A percentile compares a stretch with the other conserved stretches of the same genome.
These are phyloP conservation scores for Mormyrus hasselquistii DNA, from an alignment of 2,797 vertebrate genomes.

Conservation along the genomic window DNA sequence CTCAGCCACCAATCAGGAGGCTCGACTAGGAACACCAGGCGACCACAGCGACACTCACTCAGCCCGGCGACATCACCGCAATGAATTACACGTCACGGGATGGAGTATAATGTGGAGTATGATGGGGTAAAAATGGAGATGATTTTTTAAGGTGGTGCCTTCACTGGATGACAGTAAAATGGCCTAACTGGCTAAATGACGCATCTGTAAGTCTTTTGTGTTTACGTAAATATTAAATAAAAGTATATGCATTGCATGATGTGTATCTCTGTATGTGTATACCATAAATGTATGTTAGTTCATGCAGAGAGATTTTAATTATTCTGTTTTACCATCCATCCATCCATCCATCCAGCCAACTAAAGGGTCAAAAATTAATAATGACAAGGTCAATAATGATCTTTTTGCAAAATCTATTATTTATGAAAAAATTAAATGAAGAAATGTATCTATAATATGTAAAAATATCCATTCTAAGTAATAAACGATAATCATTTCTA, in stretches of 20 bases:
- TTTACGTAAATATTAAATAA: background rate
- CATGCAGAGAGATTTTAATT: background rate
- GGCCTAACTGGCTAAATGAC: background rate
- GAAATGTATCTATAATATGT: background rate
- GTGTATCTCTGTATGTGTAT: background rate
- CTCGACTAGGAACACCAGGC: background rate
- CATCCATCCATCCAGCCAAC: background rate
- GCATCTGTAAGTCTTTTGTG: background rate
- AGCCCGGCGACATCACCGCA: background rate
- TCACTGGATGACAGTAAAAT: background rate
- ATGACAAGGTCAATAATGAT: background rate
- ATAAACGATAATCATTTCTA: background rate
- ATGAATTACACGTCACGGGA: background rate
- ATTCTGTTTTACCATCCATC: background rate
- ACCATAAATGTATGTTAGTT: background rate
- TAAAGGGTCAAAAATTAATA: background rate
- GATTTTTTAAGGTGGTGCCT: background rate
- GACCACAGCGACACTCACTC: background rate
- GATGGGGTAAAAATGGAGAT: background rate
- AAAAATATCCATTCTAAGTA: background rate
- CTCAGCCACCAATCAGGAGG: background rate
- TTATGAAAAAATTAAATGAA: background rate
- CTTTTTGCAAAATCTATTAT: background rate
- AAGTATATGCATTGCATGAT: background rate
- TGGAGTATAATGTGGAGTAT: background rate